Conservation (phyloP, 2,888 invertebrate species). For the Stenurella melanura region DNA sequence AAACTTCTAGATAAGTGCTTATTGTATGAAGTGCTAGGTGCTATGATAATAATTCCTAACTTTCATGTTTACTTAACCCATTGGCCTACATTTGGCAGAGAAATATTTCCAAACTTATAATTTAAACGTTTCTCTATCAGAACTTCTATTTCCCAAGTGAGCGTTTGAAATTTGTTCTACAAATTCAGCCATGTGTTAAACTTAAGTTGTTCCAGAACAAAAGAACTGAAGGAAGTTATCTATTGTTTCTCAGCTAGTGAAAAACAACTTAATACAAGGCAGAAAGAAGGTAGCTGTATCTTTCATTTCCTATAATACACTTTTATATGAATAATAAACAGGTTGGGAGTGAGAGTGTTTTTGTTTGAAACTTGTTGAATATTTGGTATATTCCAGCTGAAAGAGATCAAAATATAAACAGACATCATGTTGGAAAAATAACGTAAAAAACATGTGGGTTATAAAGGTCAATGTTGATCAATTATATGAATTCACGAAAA, state of each 20-base stretch:
- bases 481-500: too few relatives aligned
- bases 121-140: not conserved
- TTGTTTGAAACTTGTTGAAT: conserved; percentile 7
- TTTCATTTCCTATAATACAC: not conserved
- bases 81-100: not conserved
- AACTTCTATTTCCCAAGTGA: conserved; percentile 23
- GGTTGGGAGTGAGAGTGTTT: not conserved
- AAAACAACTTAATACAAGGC: conserved; percentile 3
- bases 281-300: not conserved
- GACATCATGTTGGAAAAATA: not conserved
- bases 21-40: not conserved
- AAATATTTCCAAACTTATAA: conserved; percentile 7
- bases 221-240: conserved; percentile 4
- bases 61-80: not conserved
- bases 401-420: not conserved
- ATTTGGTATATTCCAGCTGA: not conserved
- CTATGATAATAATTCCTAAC: not conserved
- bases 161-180: conserved; percentile 20
- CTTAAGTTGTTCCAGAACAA: not conserved
- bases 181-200: conserved; percentile 27
- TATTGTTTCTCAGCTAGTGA: not conserved
- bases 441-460: not conserved
- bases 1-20: not conserved
- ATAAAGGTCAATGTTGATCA: not conserved
- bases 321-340: conserved; percentile 7